phyloP scores from a whole-genome alignment of 2,113 vertebrate genomes.

The Emydocephalus ijimae region DNA sequence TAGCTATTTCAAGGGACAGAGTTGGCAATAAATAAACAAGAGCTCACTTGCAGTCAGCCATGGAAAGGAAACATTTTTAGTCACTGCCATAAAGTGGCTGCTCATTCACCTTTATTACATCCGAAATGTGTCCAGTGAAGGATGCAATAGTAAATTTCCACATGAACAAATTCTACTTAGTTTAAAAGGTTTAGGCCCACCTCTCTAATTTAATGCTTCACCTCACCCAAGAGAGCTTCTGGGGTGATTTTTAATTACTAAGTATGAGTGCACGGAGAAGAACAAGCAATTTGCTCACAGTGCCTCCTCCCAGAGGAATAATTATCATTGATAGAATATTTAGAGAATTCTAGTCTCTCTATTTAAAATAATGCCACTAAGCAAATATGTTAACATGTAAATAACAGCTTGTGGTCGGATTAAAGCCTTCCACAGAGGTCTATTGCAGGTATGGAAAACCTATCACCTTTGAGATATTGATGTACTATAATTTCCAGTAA shows the following conservation, averaged over 20 bases:
- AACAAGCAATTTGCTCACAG: not conserved
- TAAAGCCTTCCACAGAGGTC: not conserved
- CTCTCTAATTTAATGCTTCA: constrained; percentile 49
- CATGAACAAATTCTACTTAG: constrained; percentile 32
- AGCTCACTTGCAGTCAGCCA: not conserved
- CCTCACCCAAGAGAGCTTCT: constrained; percentile 34
- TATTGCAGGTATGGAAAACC: not conserved
- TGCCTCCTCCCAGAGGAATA: constrained; percentile 8
- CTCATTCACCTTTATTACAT: constrained; percentile 8
- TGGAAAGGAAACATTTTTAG: constrained; percentile 43
- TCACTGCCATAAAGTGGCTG: constrained; percentile 25
- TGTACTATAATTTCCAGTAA: not conserved
- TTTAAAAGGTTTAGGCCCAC: constrained; percentile 23
- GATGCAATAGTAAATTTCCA: constrained; percentile 46
- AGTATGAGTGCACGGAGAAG: constrained; percentile 20
- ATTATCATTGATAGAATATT: not conserved
- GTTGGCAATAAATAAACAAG: not conserved
- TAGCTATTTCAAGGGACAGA: not conserved
- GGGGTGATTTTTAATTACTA: constrained; percentile 48
- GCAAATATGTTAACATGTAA: not conserved
- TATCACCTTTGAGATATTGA: not conserved
- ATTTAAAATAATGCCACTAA: not conserved
- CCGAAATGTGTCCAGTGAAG: constrained; percentile 22
- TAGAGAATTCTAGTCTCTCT: not conserved
- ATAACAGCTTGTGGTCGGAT: not conserved